Evolutionary conservation across 1,140 invertebrate genomes (phyloP).

Genomic region (Nasonia vitripennis): DNA sequence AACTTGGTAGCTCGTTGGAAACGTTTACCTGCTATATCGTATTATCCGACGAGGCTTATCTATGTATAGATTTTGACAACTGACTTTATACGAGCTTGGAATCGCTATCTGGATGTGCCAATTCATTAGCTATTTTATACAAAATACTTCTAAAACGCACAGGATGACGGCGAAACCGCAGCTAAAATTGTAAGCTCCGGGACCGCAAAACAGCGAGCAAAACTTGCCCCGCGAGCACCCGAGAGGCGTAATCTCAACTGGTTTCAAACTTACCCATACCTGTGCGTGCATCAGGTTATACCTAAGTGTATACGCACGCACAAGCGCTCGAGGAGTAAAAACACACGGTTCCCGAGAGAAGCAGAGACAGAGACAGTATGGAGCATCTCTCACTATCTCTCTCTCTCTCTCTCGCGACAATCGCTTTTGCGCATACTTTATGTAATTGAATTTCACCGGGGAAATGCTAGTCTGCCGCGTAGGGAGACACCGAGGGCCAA

Average conservation of each 20-base stretch:
- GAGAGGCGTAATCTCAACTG: not conserved
- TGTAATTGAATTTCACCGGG: conserved; percentile 34
- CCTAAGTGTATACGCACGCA: not conserved
- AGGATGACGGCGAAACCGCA: too few relatives aligned
- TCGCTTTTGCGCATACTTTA: conserved; percentile 36
- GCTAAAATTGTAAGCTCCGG: not conserved
- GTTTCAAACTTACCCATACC: conserved; percentile 1
- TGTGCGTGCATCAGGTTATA: not conserved
- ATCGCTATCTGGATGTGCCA: too few relatives aligned
- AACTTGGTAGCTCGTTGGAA: too few relatives aligned
- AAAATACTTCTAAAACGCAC: too few relatives aligned
- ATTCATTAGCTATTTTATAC: too few relatives aligned
- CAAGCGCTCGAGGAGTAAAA: not conserved
- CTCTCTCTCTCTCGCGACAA: conserved; percentile 25
- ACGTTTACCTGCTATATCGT: too few relatives aligned
- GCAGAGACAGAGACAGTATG: too few relatives aligned
- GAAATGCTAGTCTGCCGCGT: not conserved
- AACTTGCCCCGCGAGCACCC: not conserved
- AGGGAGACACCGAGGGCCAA: not conserved
- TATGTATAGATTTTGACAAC: too few relatives aligned
- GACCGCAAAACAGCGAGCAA: not conserved
- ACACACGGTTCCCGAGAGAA: not conserved
- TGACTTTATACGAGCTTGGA: too few relatives aligned
- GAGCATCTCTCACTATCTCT: not conserved
- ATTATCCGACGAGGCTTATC: too few relatives aligned